These are phyloP conservation scores for Busseola fusca DNA, from an alignment of 2,888 invertebrate species.

Conservation along the genomic window DNA sequence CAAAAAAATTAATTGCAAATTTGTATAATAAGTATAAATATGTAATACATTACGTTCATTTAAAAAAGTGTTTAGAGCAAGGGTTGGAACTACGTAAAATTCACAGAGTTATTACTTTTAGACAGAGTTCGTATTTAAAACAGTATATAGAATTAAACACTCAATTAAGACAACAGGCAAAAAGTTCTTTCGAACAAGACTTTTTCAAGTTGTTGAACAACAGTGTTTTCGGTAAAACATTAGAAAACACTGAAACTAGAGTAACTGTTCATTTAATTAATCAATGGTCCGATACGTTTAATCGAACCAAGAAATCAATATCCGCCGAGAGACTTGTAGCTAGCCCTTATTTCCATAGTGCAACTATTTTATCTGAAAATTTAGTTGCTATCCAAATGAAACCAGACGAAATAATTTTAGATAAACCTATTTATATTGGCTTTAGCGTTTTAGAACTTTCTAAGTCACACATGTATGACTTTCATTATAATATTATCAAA, in stretches of 20 bases:
- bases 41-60: conserved; percentile 7
- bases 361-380: background rate
- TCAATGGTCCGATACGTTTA: conserved; percentile 1
- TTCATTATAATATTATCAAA: conserved; percentile 2
- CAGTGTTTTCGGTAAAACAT: no score
- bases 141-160: conserved; percentile 9
- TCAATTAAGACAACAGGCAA: background rate
- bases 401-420: conserved; percentile 5
- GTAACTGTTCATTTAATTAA: conserved; percentile 13
- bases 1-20: conserved; percentile 3
- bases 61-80: background rate
- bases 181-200: conserved; percentile 7
- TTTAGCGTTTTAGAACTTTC: conserved; percentile 4
- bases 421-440: conserved; percentile 2
- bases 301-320: background rate
- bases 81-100: background rate
- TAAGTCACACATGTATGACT: conserved; percentile 2
- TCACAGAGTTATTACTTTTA: background rate
- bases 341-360: conserved; percentile 13
- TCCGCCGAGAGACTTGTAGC: conserved; percentile 4
- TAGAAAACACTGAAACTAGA: no score
- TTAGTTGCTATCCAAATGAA: conserved; percentile 19
- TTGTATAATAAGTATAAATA: conserved; percentile 5
- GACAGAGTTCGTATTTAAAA: conserved; percentile 1
- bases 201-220: conserved; percentile 16